These are phyloP conservation scores for Coenobita brevimanus DNA, from an alignment of 1,140 invertebrate genomes.

Conservation along the genomic window DNA sequence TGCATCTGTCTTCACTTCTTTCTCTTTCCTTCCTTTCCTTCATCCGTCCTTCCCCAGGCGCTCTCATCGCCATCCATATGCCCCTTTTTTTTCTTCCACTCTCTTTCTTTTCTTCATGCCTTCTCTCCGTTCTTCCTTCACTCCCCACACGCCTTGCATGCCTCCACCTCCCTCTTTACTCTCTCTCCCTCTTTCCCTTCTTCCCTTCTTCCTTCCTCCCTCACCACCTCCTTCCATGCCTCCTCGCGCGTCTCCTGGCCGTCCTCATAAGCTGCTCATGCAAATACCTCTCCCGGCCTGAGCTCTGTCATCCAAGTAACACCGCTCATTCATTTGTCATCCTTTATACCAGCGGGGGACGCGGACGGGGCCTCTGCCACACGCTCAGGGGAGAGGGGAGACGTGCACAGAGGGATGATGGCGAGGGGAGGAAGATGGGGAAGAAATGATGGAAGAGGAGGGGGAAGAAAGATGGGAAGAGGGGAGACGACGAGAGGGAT, in stretches of 20 bases:
- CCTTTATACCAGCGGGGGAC: conserved; percentile 26
- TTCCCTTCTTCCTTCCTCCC: too few species aligned
- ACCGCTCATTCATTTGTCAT: conserved; percentile 65
- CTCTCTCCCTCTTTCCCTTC: background rate
- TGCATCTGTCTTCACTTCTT: background rate
- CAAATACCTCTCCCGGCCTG: conserved; percentile 41
- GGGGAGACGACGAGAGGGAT: too few species aligned
- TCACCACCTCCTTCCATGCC: background rate
- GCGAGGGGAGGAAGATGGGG: too few species aligned
- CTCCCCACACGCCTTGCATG: background rate
- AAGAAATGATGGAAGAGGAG: too few species aligned
- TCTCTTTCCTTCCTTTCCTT: too few species aligned
- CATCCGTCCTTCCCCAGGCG: background rate
- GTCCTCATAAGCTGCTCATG: conserved; percentile 46
- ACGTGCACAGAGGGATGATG: too few species aligned
- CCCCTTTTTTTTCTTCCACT: background rate
- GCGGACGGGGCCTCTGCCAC: background rate
- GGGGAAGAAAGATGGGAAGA: too few species aligned
- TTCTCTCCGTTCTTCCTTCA: background rate
- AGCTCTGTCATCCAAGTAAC: conserved; percentile 55
- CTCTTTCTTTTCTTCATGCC: background rate
- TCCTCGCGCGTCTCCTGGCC: background rate
- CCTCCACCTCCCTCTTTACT: too few species aligned
- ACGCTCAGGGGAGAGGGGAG: background rate
- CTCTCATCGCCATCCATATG: background rate